These are phyloP conservation scores for Scotopteryx bipunctaria DNA, from an alignment of 2,888 invertebrate genomes.

Conservation along the genomic window DNA sequence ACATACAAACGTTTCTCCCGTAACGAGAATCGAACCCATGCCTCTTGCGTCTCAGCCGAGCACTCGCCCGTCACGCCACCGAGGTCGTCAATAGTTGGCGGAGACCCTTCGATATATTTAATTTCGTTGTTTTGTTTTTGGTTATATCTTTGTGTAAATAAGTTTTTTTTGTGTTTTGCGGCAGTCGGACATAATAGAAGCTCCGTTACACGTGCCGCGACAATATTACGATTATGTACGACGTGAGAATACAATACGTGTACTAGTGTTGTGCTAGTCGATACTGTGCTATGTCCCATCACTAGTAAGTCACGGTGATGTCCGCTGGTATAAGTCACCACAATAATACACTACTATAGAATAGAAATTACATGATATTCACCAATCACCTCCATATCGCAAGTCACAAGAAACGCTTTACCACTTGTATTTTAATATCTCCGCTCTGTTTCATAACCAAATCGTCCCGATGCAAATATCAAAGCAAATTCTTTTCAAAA, in stretches of 20 bases:
- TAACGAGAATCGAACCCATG: no score
- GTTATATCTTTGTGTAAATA: constrained; percentile 5
- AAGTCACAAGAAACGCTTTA: no score
- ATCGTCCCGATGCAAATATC: no score
- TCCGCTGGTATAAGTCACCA: constrained; percentile 14
- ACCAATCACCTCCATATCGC: background rate
- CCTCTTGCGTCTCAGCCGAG: no score
- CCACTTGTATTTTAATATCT: no score
- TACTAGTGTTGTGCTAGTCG: constrained; percentile 42
- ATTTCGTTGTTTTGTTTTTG: constrained; percentile 11
- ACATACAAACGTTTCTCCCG: no score
- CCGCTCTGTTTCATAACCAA: no score
- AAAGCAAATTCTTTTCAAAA: no score
- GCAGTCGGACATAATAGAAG: constrained; percentile 74
- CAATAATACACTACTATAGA: constrained; percentile 5
- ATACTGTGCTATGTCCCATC: constrained; percentile 29
- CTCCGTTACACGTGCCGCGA: constrained; percentile 71
- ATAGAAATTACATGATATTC: no score
- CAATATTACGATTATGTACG: constrained; percentile 74
- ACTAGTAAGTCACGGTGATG: constrained; percentile 24
- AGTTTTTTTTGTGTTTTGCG: constrained; percentile 38
- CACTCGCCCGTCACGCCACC: no score
- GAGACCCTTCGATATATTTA: background rate
- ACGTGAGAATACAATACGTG: constrained; percentile 38
- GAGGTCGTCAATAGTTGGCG: no score